These are phyloP conservation scores for Gymnocypris eckloni DNA, from an alignment of 2,797 vertebrate species.

Conservation along the genomic window DNA sequence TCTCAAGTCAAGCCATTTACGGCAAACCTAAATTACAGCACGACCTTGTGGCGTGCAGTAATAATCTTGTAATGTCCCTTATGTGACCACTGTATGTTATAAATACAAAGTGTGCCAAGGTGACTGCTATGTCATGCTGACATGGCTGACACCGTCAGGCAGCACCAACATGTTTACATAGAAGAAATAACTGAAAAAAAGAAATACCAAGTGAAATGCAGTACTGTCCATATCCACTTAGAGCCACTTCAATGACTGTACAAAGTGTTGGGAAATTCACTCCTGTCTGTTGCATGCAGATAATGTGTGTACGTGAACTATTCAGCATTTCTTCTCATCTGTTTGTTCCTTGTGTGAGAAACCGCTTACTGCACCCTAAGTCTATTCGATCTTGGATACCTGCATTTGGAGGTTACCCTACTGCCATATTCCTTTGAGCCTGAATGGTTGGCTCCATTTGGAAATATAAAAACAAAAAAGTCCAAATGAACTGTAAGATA, in stretches of 20 bases:
- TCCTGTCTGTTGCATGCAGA: conserved; percentile 86
- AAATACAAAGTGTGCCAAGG: conserved; percentile 41
- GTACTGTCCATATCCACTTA: conserved; percentile 48
- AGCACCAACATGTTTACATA: conserved; percentile 77
- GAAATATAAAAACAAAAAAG: conserved; percentile 66
- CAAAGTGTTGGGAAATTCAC: conserved; percentile 74
- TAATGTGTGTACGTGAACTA: conserved; percentile 82
- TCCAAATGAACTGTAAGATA: conserved; percentile 65
- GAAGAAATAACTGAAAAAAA: background rate
- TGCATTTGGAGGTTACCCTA: conserved; percentile 74
- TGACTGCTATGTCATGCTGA: conserved; percentile 35
- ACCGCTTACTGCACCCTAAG: conserved; percentile 69
- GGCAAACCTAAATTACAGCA: conserved; percentile 40
- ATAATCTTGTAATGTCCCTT: conserved; percentile 30
- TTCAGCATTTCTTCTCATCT: conserved; percentile 79
- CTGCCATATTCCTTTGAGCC: conserved; percentile 77
- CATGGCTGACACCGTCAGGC: conserved; percentile 73
- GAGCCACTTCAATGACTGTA: conserved; percentile 72
- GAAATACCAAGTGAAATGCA: conserved; percentile 34
- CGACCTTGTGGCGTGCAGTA: conserved; percentile 30
- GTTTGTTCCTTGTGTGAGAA: conserved; percentile 78
- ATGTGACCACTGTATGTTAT: conserved; percentile 48
- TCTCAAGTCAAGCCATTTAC: conserved; percentile 32
- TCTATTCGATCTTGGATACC: conserved; percentile 67
- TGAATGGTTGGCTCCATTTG: conserved; percentile 69